These are phyloP conservation scores for Rhadinocentrus ornatus DNA, from an alignment of 2,797 vertebrate species.

Conservation along the genomic window DNA sequence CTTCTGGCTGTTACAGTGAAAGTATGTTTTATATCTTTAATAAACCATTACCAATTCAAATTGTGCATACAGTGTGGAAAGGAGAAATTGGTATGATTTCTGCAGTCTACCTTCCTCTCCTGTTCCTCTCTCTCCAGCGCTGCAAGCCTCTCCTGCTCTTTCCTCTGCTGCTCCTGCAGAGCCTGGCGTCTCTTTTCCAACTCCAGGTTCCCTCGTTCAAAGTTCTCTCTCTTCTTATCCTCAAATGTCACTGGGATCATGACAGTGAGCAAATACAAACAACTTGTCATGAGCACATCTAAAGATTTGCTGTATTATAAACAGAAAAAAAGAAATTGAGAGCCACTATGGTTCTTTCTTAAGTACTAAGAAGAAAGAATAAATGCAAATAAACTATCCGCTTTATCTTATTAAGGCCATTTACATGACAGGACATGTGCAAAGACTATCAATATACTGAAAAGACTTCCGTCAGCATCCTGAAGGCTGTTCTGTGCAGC, in stretches of 20 bases:
- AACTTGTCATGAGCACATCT: fast-evolving
- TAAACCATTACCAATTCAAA: slow-evolving; percentile 1
- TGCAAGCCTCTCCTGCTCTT: slow-evolving; percentile 94
- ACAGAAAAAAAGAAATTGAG: background rate
- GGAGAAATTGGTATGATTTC: background rate
- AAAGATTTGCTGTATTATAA: background rate
- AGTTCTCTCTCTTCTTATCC: slow-evolving; percentile 98
- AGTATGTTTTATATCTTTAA: background rate
- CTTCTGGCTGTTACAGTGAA: background rate
- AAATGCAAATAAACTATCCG: background rate
- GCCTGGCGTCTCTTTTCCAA: slow-evolving; percentile 95
- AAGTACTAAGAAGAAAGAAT: background rate
- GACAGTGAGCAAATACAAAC: background rate
- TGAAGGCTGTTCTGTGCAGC: too few relatives aligned
- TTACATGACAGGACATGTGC: too few relatives aligned
- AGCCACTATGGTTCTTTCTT: background rate
- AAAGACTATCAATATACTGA: too few relatives aligned
- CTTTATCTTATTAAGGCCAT: background rate
- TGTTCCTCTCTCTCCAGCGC: slow-evolving; percentile 92
- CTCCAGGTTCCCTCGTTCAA: slow-evolving; percentile 96
- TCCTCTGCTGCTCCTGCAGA: slow-evolving; percentile 94
- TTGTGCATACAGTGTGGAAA: background rate
- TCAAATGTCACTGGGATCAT: slow-evolving; percentile 90
- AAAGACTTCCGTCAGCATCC: too few relatives aligned
- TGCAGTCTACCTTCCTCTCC: slow-evolving; percentile 82